phyloP scores from a whole-genome alignment of 2,888 invertebrate genomes.

The Trichopoda pennipes region DNA sequence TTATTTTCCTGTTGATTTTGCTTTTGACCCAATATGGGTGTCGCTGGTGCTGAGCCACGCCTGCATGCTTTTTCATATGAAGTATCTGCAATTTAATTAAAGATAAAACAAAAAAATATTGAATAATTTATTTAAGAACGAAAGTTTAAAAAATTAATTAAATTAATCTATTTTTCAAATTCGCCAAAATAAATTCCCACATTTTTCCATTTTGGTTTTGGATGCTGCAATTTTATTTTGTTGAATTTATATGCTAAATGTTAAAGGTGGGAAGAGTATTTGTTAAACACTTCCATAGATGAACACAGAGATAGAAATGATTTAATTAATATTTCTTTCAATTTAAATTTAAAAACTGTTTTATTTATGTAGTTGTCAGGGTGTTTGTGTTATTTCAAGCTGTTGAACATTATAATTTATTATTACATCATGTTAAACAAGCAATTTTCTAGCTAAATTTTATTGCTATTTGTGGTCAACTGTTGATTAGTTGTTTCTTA shows the following conservation, averaged over 20 bases:
- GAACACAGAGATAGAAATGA: conserved; percentile 14
- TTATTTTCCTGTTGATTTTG: conserved; percentile 82
- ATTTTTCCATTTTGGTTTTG: conserved; percentile 13
- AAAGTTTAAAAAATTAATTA: neutral
- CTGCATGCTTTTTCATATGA: conserved; percentile 95
- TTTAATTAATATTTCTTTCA: conserved; percentile 35
- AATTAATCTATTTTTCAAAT: neutral
- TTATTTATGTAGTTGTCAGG: neutral
- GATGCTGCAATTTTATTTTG: neutral
- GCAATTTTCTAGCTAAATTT: neutral
- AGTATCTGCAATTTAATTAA: conserved; percentile 84
- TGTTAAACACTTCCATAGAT: conserved; percentile 12
- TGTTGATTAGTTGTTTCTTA: too few relatives aligned
- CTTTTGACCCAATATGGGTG: conserved; percentile 87
- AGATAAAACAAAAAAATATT: neutral
- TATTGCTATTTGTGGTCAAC: too few relatives aligned
- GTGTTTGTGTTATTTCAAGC: neutral
- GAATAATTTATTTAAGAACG: neutral
- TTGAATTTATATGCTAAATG: conserved; percentile 27
- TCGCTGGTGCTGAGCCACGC: conserved; percentile 91
- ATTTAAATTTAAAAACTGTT: neutral
- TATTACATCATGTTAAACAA: neutral
- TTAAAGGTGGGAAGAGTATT: conserved; percentile 46
- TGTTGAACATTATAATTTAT: neutral
- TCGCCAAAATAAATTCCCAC: conserved; percentile 32